These are phyloP conservation scores for Leucozona laternaria DNA, from an alignment of 2,888 invertebrate species.

Conservation along the genomic window DNA sequence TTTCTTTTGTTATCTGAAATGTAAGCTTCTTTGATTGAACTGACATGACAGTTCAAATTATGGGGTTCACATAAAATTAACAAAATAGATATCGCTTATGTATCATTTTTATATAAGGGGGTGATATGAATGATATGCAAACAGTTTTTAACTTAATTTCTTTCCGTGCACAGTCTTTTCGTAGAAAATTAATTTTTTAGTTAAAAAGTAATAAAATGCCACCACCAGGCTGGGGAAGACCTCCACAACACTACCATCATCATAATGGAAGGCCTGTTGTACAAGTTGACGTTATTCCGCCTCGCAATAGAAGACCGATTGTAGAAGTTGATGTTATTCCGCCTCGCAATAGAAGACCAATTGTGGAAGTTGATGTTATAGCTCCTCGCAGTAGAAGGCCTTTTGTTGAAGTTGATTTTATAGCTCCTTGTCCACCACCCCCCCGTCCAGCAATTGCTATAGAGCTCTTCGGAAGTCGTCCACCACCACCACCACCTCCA, in stretches of 20 bases:
- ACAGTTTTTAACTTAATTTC: constrained; percentile 11
- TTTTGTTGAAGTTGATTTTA: constrained; percentile 41
- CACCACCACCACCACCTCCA: constrained; percentile 58
- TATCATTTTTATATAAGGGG: not conserved
- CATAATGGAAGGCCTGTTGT: constrained; percentile 33
- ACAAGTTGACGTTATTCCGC: too few species aligned
- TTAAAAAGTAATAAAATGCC: constrained; percentile 26
- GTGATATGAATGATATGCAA: not conserved
- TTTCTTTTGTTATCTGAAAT: not conserved
- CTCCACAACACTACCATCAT: constrained; percentile 41
- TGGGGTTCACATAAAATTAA: not conserved
- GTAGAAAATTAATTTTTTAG: not conserved
- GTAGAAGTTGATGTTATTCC: constrained; percentile 50
- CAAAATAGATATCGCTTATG: not conserved
- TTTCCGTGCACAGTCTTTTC: not conserved
- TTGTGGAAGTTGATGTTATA: not conserved
- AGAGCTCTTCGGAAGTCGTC: constrained; percentile 57
- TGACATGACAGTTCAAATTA: not conserved
- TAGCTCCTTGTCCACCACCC: constrained; percentile 39
- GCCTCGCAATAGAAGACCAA: not conserved
- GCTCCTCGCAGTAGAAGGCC: constrained; percentile 29
- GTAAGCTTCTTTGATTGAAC: not conserved
- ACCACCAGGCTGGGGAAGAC: constrained; percentile 64
- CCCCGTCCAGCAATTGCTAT: constrained; percentile 38
- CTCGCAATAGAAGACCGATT: not conserved